These are phyloP conservation scores for Callocephalon fimbriatum DNA, from an alignment of 2,113 vertebrate genomes.

Conservation along the genomic window DNA sequence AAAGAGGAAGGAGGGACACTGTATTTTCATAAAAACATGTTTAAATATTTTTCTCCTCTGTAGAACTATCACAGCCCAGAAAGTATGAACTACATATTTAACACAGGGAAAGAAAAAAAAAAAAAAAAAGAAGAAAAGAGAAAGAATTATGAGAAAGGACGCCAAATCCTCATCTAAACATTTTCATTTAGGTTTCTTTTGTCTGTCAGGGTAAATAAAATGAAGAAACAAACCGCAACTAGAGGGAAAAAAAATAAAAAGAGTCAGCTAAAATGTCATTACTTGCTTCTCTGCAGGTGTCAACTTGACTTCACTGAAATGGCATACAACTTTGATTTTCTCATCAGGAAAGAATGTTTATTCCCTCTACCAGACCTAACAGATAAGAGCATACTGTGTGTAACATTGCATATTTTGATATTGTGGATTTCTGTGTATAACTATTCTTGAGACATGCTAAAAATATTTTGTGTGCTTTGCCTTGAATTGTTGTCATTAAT, in stretches of 20 bases:
- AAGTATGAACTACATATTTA: neutral
- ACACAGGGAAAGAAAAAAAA: neutral
- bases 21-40: neutral
- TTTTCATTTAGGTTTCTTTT: conserved; percentile 42
- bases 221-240: conserved; percentile 40
- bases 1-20: neutral
- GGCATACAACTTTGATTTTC: conserved; percentile 71
- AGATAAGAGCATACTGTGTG: conserved; percentile 37
- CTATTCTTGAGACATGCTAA: neutral
- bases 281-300: conserved; percentile 69
- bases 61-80: neutral
- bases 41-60: neutral
- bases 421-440: neutral
- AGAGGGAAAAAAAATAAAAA: rapidly evolving
- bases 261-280: conserved; percentile 67
- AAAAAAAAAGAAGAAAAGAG: neutral
- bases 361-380: conserved; percentile 43
- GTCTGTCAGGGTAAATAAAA: conserved; percentile 67
- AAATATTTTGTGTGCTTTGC: conserved; percentile 54
- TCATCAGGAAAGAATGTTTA: conserved; percentile 70
- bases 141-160: neutral
- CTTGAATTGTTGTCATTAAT: conserved; percentile 50
- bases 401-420: neutral
- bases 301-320: conserved; percentile 63
- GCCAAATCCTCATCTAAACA: conserved; percentile 51